These are phyloP conservation scores for Falcaria lacertinaria DNA, from an alignment of 2,888 invertebrate species.

Conservation along the genomic window DNA sequence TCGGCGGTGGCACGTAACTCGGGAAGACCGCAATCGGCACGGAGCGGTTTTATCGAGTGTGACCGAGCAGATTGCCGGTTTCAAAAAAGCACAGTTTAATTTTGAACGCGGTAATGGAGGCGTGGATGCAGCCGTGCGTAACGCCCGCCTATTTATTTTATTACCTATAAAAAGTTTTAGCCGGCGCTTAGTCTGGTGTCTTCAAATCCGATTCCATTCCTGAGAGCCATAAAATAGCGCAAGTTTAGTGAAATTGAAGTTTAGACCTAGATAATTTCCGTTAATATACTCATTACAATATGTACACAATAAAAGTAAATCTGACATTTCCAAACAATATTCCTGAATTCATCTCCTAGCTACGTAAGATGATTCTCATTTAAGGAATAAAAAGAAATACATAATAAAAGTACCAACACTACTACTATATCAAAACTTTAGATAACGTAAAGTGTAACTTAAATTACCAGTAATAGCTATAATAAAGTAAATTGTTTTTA, in stretches of 20 bases:
- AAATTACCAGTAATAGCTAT: no score
- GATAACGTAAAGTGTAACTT: no score
- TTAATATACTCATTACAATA: no score
- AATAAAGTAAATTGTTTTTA: no score
- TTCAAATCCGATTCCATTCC: conserved; percentile 19
- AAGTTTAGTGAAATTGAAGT: background rate
- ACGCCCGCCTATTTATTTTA: conserved; percentile 69
- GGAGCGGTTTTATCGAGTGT: conserved; percentile 73
- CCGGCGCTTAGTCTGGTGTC: conserved; percentile 19
- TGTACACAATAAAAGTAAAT: no score
- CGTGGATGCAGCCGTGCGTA: conserved; percentile 61
- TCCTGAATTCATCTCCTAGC: no score
- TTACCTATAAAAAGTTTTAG: conserved; percentile 66
- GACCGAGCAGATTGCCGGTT: conserved; percentile 66
- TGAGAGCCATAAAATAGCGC: conserved; percentile 4
- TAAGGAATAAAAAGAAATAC: no score
- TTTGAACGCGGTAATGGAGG: conserved; percentile 53
- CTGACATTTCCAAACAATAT: no score
- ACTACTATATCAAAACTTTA: no score
- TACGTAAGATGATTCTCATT: no score
- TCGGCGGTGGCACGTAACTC: conserved; percentile 32
- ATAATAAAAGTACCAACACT: no score
- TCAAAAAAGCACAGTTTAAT: conserved; percentile 75
- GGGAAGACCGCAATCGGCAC: conserved; percentile 65
- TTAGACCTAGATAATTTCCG: no score